Base-by-base conservation (phyloP, 1,140 invertebrate genomes). In the Pseudomyrmex pallidus region DNA sequence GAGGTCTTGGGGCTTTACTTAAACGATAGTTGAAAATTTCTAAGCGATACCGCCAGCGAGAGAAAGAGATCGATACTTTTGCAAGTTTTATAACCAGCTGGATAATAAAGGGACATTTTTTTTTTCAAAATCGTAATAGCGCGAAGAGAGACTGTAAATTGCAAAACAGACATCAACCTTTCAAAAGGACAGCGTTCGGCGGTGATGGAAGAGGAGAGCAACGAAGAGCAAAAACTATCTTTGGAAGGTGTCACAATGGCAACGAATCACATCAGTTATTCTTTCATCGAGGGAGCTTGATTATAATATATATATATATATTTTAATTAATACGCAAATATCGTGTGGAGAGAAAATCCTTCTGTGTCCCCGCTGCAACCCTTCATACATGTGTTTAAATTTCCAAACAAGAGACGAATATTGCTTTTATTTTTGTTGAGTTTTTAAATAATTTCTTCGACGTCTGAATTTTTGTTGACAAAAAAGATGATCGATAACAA, bases 71-170 rank as follows among this genome's bases (percentile, higher is more conserved):
- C 66, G 76, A 80, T 72, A 70, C 54, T 50, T 80, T 80, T 72
- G 76, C 76, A 72, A 80, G 76, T 80, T 70, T 80, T 80, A 12
- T 70, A 72, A 56, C 54, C 61, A 20, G 20, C 76, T 72, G 66
- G 76, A 59, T 72, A 66, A 80, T 72, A 20, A 80, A 59, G 66
- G 52, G n/a, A 35, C 35, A 35, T 48, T 80, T 80, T 70, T 80
- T 80, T 70, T 80, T 80, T 72, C 76, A 59, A 70, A 80, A 80
- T 80, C 76, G 66, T 80, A 80, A 80, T 66, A 80, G 76, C 66
- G 54, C 52, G 66, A 50, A 12, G 64, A 12, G 64, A 48, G 62
- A 63, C 64, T 20, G 48, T 77, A 77, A 77, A 63, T 77, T 22
- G 46, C 76, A 13, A 68, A 77, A 80, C 57, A 22, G 46, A 72